Evolutionary conservation across 1,140 invertebrate species (phyloP), one percentile per base, ranked within the genome.

Genomic region (Zaprionus taronus): DNA sequence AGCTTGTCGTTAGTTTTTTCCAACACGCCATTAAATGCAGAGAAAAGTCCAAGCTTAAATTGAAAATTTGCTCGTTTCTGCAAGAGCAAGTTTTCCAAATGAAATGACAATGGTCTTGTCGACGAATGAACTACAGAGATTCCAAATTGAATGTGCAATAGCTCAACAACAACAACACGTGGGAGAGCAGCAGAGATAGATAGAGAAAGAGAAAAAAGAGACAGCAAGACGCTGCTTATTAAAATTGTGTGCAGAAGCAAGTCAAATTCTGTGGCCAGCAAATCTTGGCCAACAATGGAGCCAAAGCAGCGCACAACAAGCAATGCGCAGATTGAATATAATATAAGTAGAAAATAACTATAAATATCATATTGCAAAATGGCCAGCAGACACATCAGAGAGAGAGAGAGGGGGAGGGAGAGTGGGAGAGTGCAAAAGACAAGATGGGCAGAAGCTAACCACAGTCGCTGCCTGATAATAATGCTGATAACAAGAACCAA

Each of bases 291-390:
- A 77, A 73, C 75, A 77, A 77, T 67, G 57, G 58, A 56, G 62
- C 34, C 72, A 57, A 51, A 58, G 53, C 36, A 22, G 55, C 57
- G 36, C 26, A 70, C 66, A 74, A 64, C 49, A 65, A 76, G 56
- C 66, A 71, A 53, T 44, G 34, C 31, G 69, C 77, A 83, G 77
- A 89, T 87, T 86, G 83, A 73, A 87, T 84, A 89, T 81, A 89
- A 61, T 72, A 87, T 89, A 86, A 89, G 84, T 84, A 89, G 77
- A 82, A 87, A 89, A 87, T 84, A 81, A 76, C 84, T 84, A 84
- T 90, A 89, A 89, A 89, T 89, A 90, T 90, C 81, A 83, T 84
- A 84, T 89, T 89, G 85, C 85, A 72, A 87, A 81, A 80, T 87
- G 80, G 68, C 72, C 73, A 89, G 74, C 80, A 80, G 75, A 82